phyloP scores from a whole-genome alignment of 2,888 invertebrate species.

The Agriopis aurantiaria region DNA sequence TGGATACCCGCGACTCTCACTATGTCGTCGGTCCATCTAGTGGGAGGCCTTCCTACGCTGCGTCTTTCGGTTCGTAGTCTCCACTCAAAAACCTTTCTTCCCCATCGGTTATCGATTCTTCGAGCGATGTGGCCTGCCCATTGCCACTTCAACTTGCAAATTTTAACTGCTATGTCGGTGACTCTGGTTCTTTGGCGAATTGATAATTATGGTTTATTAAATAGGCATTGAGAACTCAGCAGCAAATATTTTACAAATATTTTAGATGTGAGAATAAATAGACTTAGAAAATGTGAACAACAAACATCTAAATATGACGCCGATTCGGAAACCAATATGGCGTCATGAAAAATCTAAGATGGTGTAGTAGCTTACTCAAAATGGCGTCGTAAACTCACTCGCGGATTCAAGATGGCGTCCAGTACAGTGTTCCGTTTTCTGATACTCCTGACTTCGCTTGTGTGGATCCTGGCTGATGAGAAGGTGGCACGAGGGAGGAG shows the following conservation, averaged over 20 bases:
- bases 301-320: not conserved
- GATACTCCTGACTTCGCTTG: constrained; percentile 68
- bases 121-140: too few relatives aligned
- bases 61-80: too few relatives aligned
- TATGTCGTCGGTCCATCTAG: too few relatives aligned
- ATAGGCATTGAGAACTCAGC: constrained; percentile 1
- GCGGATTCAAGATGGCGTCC: constrained; percentile 17
- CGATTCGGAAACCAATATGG: not conserved
- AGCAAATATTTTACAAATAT: constrained; percentile 8
- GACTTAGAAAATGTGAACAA: constrained; percentile 3
- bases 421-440: constrained; percentile 69
- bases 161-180: too few relatives aligned
- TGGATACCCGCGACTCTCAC: too few relatives aligned
- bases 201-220: not conserved
- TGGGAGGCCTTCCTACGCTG: too few relatives aligned
- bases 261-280: not conserved
- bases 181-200: too few relatives aligned
- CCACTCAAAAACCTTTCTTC: too few relatives aligned
- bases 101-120: too few relatives aligned
- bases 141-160: too few relatives aligned
- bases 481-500: constrained; percentile 53
- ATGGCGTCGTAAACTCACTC: constrained; percentile 16
- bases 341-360: constrained; percentile 2
- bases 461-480: constrained; percentile 69
- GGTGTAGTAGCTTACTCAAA: not conserved